phyloP scores from a whole-genome alignment of 2,888 invertebrate genomes.

The Syrphus vitripennis region DNA sequence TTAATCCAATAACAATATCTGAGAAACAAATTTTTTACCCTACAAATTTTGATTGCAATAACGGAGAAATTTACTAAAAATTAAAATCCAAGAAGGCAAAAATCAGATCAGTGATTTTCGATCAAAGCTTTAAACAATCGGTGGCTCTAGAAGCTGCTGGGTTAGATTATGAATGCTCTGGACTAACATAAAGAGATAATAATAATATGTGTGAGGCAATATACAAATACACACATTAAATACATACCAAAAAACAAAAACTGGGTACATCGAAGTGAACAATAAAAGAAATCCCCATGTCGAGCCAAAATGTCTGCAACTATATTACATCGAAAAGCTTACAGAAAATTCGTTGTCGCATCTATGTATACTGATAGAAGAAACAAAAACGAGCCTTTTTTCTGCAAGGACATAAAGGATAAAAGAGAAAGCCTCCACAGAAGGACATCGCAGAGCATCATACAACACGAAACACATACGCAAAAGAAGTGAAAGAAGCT shows the following conservation, averaged over 20 bases:
- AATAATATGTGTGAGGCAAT: background rate
- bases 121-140: too few species aligned
- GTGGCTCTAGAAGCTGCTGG: too few species aligned
- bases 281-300: conserved; percentile 61
- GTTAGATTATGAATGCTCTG: too few species aligned
- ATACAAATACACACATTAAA: background rate
- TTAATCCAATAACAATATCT: too few species aligned
- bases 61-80: too few species aligned
- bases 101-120: too few species aligned
- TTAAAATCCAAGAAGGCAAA: too few species aligned
- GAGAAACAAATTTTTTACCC: too few species aligned
- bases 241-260: background rate
- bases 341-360: background rate
- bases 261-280: conserved; percentile 18
- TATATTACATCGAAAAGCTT: conserved; percentile 57
- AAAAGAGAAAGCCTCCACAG: conserved; percentile 45
- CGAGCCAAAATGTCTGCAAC: conserved; percentile 68
- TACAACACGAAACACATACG: background rate
- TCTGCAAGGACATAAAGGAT: conserved; percentile 31
- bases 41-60: too few species aligned
- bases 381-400: conserved; percentile 37
- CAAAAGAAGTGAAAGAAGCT: background rate
- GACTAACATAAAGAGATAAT: too few species aligned
- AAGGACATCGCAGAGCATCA: conserved; percentile 39
- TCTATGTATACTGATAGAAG: background rate